These are phyloP conservation scores for Tinea semifulvella DNA, from an alignment of 2,888 invertebrate species.

Conservation along the genomic window DNA sequence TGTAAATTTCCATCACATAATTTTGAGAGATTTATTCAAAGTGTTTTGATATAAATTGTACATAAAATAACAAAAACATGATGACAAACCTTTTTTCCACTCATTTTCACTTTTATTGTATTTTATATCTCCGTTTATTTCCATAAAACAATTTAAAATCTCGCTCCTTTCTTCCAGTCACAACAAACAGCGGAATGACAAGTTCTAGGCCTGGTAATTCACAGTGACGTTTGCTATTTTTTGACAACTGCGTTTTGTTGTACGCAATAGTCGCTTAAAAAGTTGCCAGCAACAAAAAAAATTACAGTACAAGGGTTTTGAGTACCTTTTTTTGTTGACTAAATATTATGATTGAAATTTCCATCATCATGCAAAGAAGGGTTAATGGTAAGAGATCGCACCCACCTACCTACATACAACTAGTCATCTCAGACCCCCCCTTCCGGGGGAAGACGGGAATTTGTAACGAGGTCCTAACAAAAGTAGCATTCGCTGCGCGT, in stretches of 20 bases:
- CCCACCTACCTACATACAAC: too few species aligned
- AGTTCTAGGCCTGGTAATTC: conserved; percentile 25
- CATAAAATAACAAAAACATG: conserved; percentile 26
- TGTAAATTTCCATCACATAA: conserved; percentile 23
- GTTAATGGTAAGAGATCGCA: too few species aligned
- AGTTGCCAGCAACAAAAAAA: conserved; percentile 28
- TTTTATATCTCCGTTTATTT: conserved; percentile 21
- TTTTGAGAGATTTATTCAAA: conserved; percentile 28
- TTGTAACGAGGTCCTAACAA: too few species aligned
- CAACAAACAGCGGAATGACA: conserved; percentile 25
- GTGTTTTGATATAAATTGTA: conserved; percentile 28
- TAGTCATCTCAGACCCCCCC: too few species aligned
- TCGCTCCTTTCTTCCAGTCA: conserved; percentile 25
- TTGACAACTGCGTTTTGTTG: conserved; percentile 27
- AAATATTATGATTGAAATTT: conserved; percentile 28
- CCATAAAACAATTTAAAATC: conserved; percentile 21
- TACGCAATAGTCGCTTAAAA: conserved; percentile 24
- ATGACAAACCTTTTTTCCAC: conserved; percentile 26
- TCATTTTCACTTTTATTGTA: conserved; percentile 24
- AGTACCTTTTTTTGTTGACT: conserved; percentile 26
- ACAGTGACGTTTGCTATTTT: conserved; percentile 26
- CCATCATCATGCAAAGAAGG: conserved; percentile 24
- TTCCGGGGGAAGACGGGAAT: too few species aligned
- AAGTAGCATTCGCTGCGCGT: too few species aligned
- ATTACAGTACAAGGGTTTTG: conserved; percentile 27